Conservation (phyloP, 2,888 invertebrate genomes). For the Ceramica pisi region DNA sequence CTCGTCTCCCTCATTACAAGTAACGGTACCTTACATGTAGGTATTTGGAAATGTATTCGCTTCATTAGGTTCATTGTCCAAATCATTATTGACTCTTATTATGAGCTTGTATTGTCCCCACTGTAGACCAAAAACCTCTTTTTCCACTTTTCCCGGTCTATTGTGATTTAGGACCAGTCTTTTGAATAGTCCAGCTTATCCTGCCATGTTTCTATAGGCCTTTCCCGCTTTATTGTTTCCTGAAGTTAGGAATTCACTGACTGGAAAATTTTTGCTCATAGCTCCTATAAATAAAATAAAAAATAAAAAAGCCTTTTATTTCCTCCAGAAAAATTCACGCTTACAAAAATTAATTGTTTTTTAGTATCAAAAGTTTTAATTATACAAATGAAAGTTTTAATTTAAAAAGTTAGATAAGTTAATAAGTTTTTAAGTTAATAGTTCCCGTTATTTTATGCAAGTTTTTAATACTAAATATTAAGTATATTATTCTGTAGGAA, state of each 20-base stretch:
- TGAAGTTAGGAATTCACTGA: neutral
- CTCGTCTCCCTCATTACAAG: constrained; percentile 38
- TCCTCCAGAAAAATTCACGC: too few species aligned
- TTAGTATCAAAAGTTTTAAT: too few species aligned
- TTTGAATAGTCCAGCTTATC: neutral
- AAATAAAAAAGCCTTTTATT: too few species aligned
- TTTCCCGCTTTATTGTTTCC: neutral
- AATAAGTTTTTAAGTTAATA: too few species aligned
- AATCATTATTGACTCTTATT: constrained; percentile 4
- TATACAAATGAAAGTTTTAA: too few species aligned
- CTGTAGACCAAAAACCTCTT: neutral
- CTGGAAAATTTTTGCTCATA: neutral
- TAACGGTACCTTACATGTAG: constrained; percentile 29
- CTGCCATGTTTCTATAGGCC: neutral
- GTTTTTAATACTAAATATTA: too few species aligned
- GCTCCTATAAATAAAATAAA: constrained; percentile 6
- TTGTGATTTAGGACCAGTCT: neutral
- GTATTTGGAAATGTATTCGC: constrained; percentile 24
- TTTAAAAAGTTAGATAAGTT: too few species aligned
- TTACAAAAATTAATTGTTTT: too few species aligned
- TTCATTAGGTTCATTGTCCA: constrained; percentile 37
- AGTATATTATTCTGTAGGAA: too few species aligned
- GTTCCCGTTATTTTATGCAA: too few species aligned
- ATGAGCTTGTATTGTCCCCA: neutral
- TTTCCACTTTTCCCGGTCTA: neutral